These are phyloP conservation scores for Spinibarbus caldwelli DNA, from an alignment of 2,797 vertebrate genomes.

Conservation along the genomic window DNA sequence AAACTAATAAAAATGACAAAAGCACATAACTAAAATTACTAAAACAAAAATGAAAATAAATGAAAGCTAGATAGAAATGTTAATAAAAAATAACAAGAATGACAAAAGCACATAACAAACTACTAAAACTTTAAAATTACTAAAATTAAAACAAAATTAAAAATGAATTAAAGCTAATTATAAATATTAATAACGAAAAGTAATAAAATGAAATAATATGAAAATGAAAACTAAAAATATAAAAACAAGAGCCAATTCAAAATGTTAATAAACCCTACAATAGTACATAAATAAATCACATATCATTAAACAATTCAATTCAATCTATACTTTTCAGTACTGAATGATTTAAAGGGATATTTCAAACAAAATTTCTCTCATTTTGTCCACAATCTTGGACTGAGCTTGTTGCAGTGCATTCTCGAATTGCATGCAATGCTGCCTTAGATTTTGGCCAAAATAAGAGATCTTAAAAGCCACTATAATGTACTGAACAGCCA, in stretches of 20 bases:
- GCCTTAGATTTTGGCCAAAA: too few species aligned
- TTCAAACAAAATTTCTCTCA: not conserved
- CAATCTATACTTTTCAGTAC: not conserved
- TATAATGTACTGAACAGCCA: not conserved
- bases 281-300: not conserved
- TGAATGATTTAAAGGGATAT: not conserved
- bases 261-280: too few species aligned
- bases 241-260: too few species aligned
- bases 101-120: not conserved
- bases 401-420: not conserved
- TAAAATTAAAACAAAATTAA: too few species aligned
- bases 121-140: not conserved
- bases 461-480: too few species aligned
- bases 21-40: too few species aligned
- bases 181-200: too few species aligned
- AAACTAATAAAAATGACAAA: too few species aligned
- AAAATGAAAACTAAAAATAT: not conserved
- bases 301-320: not conserved
- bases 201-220: too few species aligned
- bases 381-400: not conserved
- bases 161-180: too few species aligned
- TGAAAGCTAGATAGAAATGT: too few species aligned
- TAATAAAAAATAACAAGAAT: not conserved
- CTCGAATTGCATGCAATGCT: not conserved
- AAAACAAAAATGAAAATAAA: too few species aligned